Conservation (phyloP, 2,888 invertebrate genomes). For the Limenitis camilla region DNA sequence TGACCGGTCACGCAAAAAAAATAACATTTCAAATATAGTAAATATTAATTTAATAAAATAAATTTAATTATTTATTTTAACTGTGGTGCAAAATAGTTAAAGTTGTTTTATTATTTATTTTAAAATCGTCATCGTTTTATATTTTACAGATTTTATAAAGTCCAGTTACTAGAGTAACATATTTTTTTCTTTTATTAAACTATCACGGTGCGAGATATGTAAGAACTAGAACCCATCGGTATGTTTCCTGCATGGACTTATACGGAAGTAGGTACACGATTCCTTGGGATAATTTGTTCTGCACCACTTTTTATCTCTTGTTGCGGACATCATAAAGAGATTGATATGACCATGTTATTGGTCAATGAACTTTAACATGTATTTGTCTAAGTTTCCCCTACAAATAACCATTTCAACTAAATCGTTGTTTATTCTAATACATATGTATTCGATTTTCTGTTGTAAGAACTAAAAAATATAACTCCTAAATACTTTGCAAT, state of each 20-base stretch:
- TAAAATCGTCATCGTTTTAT: slow-evolving; percentile 21
- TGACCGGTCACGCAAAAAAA: too few relatives aligned
- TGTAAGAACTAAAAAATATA: too few relatives aligned
- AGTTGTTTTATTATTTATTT: too few relatives aligned
- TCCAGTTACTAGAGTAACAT: slow-evolving; percentile 47
- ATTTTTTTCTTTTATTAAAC: slow-evolving; percentile 36
- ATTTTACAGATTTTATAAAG: slow-evolving; percentile 30
- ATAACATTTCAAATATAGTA: too few relatives aligned
- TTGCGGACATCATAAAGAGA: slow-evolving; percentile 37
- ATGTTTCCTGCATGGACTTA: slow-evolving; percentile 61
- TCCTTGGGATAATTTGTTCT: slow-evolving; percentile 49
- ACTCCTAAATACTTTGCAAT: too few relatives aligned
- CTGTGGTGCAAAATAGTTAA: too few relatives aligned
- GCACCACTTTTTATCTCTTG: slow-evolving; percentile 43
- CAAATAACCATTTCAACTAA: too few relatives aligned
- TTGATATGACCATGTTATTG: slow-evolving; percentile 33
- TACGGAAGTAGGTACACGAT: slow-evolving; percentile 43
- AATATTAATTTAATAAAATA: too few relatives aligned
- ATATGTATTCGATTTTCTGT: too few relatives aligned
- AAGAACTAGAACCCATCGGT: slow-evolving; percentile 39
- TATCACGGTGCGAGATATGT: slow-evolving; percentile 33
- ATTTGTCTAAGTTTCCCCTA: not conserved
- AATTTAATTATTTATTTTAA: too few relatives aligned
- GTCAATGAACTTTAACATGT: slow-evolving; percentile 35
- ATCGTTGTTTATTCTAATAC: too few relatives aligned